Conservation (phyloP, 2,113 vertebrate genomes). For the Gadus chalcogrammus region DNA sequence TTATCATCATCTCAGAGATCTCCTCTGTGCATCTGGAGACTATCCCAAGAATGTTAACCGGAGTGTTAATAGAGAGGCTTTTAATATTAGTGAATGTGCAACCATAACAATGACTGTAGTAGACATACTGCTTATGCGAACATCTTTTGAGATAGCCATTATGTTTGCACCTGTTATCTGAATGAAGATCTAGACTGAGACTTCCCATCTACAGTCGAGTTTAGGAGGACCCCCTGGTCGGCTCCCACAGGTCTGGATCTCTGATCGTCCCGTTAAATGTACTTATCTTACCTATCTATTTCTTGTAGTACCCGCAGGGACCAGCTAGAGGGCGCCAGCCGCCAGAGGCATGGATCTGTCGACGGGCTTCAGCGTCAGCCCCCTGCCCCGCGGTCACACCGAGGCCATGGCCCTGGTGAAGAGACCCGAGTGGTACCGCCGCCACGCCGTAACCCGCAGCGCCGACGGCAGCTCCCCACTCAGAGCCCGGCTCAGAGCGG, state of each 20-base stretch:
- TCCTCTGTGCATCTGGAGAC: too few relatives aligned
- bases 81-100: neutral
- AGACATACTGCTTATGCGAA: too few relatives aligned
- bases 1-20: too few relatives aligned
- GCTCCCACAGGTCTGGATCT: neutral
- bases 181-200: neutral
- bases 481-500: conserved; percentile 29
- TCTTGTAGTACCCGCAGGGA: conserved; percentile 63
- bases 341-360: conserved; percentile 66
- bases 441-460: conserved; percentile 40
- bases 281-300: neutral
- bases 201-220: neutral
- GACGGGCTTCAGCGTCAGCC: conserved; percentile 50
- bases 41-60: too few relatives aligned
- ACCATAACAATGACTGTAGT: neutral
- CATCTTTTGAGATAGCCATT: neutral
- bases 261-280: neutral
- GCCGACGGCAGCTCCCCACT: conserved; percentile 37
- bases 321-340: conserved; percentile 51
- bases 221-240: neutral
- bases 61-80: too few relatives aligned
- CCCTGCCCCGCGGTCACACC: conserved; percentile 35
- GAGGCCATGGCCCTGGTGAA: conserved; percentile 58
- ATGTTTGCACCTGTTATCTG: neutral
- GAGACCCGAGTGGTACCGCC: conserved; percentile 65